Evolutionary conservation across 2,797 vertebrate genomes (phyloP).

Genomic region (Myotis daubentonii): DNA sequence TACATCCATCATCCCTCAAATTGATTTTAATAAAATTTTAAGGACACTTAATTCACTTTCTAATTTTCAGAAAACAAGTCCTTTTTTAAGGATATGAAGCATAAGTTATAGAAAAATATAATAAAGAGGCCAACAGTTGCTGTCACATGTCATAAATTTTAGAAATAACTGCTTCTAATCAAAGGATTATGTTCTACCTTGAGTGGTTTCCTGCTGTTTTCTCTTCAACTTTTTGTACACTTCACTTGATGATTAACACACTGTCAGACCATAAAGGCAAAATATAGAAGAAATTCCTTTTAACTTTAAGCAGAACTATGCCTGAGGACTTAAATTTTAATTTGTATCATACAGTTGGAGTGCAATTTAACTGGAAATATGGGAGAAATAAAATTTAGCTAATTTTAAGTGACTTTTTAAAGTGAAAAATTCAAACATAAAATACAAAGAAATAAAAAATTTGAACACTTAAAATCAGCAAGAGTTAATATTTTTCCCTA

Average conservation of each 20-base stretch:
- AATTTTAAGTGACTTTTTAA: neutral
- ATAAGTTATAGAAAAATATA: neutral
- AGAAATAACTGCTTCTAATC: constrained; percentile 12
- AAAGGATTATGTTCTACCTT: neutral
- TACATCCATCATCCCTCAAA: neutral
- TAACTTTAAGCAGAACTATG: neutral
- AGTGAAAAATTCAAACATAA: neutral
- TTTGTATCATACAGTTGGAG: neutral
- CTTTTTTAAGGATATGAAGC: neutral
- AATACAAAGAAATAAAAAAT: neutral
- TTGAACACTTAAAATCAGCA: neutral
- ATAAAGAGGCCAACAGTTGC: neutral
- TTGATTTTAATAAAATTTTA: neutral
- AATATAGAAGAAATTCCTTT: neutral
- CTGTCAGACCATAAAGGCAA: neutral
- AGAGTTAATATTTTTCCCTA: neutral
- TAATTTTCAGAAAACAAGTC: neutral
- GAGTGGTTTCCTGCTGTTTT: constrained; percentile 14
- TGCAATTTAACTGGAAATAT: neutral
- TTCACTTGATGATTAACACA: constrained; percentile 35
- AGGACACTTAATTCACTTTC: neutral
- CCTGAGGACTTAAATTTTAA: neutral
- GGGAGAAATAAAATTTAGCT: neutral
- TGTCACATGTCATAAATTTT: constrained; percentile 16
- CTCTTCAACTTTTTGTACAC: neutral